Base-by-base conservation (phyloP, 1,140 invertebrate species). In the Ylistrum balloti region DNA sequence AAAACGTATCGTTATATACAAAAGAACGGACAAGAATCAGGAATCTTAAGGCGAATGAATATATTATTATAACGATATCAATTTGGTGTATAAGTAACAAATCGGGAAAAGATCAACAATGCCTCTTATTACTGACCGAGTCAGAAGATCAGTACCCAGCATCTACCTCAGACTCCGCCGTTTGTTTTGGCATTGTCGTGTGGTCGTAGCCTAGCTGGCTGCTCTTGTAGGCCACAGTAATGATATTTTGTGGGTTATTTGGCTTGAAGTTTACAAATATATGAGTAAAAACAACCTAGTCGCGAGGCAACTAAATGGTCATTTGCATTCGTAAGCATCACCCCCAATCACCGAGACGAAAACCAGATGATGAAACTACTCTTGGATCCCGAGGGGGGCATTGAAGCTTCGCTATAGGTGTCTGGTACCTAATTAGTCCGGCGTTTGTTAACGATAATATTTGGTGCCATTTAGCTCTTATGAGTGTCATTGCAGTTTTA, bases 391-490 rank as follows among this genome's bases (percentile, higher is more conserved):
- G n/a, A 74, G 56, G 56, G 56, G 56, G 56, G 56, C 22, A 56
- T 74, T 74, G 56, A 74, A 28, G 56, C 56, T 74, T 17, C 89
- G 89, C 86, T 34, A 56, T 87, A 87, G 89, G 89, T 90, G 89
- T 87, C 89, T 90, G 85, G 41, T 35, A 28, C 86, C 32, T 90
- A 90, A 87, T 87, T 89, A 89, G 88, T 86, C 10, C 33, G 28
- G 20, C 41, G 88, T 86, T 89, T 89, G 88, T 87, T 87, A 89
- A 48, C 86, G 85, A 90, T 90, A 90, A 90, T 87, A 86, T 33
- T 33, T 85, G 86, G 89, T 87, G 89, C 89, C 89, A 45, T 33
- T 87, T 90, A 33, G 38, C 86, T 90, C 89, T 90, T 85, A 45
- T 88, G 87, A 88, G 89, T 90, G 89, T 90, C 89, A 90, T 33